These are phyloP conservation scores for Trichogramma dendrolimi DNA, from an alignment of 2,888 invertebrate genomes.

Conservation along the genomic window DNA sequence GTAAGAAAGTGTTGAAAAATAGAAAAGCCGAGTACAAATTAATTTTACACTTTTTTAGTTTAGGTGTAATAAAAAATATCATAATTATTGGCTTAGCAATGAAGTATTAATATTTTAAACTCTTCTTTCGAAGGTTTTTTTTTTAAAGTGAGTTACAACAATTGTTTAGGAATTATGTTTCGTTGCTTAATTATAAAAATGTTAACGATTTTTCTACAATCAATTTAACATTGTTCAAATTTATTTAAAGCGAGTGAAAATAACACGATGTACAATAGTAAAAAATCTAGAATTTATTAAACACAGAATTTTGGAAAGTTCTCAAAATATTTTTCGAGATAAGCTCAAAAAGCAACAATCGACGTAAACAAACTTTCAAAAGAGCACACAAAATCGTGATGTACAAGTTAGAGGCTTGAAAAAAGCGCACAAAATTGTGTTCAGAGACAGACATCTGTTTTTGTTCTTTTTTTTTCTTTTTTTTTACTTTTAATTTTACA, in stretches of 20 bases:
- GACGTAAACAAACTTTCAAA: too few relatives aligned
- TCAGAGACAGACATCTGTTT: too few relatives aligned
- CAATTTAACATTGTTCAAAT: slow-evolving; percentile 19
- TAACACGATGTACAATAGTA: too few relatives aligned
- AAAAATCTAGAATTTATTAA: too few relatives aligned
- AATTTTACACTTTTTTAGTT: slow-evolving; percentile 21
- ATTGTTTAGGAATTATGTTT: slow-evolving; percentile 18
- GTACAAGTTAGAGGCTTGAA: too few relatives aligned
- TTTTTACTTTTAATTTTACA: too few relatives aligned
- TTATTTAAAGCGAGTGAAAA: background rate
- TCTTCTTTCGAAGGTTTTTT: slow-evolving; percentile 3
- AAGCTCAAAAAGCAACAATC: too few relatives aligned
- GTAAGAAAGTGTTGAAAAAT: slow-evolving; percentile 5
- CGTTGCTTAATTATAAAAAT: slow-evolving; percentile 2
- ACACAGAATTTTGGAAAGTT: too few relatives aligned
- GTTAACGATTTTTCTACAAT: slow-evolving; percentile 42
- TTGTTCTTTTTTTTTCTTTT: too few relatives aligned
- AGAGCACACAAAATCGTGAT: too few relatives aligned
- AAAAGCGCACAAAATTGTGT: too few relatives aligned
- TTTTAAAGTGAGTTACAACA: slow-evolving; percentile 8
- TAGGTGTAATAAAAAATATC: slow-evolving; percentile 21
- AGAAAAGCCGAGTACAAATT: slow-evolving; percentile 22
- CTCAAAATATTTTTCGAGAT: too few relatives aligned
- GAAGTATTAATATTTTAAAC: slow-evolving; percentile 11
- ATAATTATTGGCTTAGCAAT: slow-evolving; percentile 6